These are phyloP conservation scores for Anguilla rostrata DNA, from an alignment of 2,113 vertebrate genomes.

Conservation along the genomic window DNA sequence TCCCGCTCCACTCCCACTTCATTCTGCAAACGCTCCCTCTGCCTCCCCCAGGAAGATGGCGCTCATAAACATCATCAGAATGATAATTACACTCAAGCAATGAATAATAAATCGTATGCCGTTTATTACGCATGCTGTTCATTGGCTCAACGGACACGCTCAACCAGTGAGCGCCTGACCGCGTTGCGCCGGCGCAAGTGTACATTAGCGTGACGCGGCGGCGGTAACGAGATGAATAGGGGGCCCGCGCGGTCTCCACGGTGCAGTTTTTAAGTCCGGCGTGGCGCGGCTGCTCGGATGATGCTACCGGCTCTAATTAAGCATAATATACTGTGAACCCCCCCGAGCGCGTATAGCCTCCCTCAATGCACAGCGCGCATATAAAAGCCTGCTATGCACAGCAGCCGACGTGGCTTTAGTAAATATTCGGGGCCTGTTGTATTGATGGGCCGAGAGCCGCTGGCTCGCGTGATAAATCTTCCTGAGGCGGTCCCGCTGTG, in stretches of 20 bases:
- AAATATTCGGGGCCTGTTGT: background rate
- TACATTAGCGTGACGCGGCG: no score
- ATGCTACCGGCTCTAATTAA: background rate
- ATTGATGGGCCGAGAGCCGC: background rate
- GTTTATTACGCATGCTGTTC: background rate
- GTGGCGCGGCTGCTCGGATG: background rate
- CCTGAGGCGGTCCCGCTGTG: background rate
- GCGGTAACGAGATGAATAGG: background rate
- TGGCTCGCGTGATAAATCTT: slow-evolving; percentile 11
- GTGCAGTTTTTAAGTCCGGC: background rate
- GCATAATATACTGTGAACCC: background rate
- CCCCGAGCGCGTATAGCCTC: background rate
- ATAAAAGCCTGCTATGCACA: background rate
- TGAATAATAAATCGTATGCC: background rate
- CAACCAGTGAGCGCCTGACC: no score
- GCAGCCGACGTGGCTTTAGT: background rate
- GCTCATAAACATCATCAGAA: background rate
- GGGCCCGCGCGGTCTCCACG: background rate
- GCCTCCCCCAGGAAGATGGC: background rate
- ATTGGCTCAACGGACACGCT: background rate
- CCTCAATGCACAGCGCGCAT: background rate
- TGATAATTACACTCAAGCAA: background rate
- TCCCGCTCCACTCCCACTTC: no score
- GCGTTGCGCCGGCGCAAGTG: no score
- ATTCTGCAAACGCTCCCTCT: no score